These are phyloP conservation scores for Aphaenogaster ashmeadi DNA, from an alignment of 1,140 invertebrate genomes.

Conservation along the genomic window DNA sequence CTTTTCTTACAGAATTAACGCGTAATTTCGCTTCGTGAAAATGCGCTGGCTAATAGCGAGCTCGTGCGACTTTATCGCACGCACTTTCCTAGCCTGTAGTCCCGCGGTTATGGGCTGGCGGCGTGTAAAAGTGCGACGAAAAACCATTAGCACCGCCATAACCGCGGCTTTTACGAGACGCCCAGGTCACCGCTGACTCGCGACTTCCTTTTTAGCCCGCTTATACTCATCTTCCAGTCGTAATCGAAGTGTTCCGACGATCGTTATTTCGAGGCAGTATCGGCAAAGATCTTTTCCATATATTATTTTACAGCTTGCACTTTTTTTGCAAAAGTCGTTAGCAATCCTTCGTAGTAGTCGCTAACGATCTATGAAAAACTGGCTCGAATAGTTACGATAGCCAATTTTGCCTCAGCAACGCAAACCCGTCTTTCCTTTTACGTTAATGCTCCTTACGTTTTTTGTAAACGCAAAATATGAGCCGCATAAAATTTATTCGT, in stretches of 20 bases:
- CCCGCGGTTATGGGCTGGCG: not conserved
- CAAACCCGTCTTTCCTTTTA: not conserved
- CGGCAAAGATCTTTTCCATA: not conserved
- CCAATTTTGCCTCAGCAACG: not conserved
- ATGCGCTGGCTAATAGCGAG: not conserved
- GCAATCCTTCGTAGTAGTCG: not conserved
- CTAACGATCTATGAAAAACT: slow-evolving; percentile 12
- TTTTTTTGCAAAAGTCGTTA: not conserved
- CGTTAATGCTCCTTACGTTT: not conserved
- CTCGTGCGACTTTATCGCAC: slow-evolving; percentile 28
- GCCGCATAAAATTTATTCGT: not conserved
- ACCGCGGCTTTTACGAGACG: slow-evolving; percentile 28
- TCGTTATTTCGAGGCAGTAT: slow-evolving; percentile 16
- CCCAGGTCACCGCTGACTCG: slow-evolving; percentile 18
- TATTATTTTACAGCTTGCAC: not conserved
- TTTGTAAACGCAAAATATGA: not conserved
- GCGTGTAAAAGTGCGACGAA: slow-evolving; percentile 30
- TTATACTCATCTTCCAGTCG: not conserved
- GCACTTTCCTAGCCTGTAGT: not conserved
- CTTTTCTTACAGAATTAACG: not conserved
- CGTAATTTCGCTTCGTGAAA: not conserved
- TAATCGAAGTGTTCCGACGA: not conserved
- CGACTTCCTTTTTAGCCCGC: slow-evolving; percentile 2
- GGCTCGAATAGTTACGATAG: not conserved
- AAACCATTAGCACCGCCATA: slow-evolving; percentile 41